These are phyloP conservation scores for Frankliniella intonsa DNA, from an alignment of 2,888 invertebrate genomes.

Conservation along the genomic window DNA sequence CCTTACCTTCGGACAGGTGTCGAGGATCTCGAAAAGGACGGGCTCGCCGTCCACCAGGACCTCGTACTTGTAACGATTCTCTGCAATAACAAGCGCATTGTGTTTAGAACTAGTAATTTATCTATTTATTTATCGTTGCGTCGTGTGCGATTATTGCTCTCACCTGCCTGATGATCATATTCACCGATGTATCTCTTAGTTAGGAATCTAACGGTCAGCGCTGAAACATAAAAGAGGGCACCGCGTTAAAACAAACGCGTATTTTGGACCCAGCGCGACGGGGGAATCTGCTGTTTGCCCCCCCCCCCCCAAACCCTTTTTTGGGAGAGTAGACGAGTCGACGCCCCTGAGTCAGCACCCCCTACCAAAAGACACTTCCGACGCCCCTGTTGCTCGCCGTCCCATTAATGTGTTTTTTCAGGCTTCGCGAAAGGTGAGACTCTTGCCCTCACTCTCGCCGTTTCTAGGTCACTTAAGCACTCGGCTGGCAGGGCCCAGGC, in stretches of 20 bases:
- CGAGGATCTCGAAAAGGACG: constrained; percentile 83
- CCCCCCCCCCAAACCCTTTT: too few species aligned
- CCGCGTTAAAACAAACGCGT: too few species aligned
- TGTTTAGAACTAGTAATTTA: too few species aligned
- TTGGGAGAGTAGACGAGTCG: too few species aligned
- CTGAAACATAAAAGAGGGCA: constrained; percentile 47
- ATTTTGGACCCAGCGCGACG: too few species aligned
- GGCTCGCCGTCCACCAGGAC: constrained; percentile 83
- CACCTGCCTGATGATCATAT: constrained; percentile 90
- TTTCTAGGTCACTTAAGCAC: constrained; percentile 12
- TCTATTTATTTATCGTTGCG: too few species aligned
- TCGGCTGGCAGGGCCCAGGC: not conserved
- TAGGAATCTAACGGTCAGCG: constrained; percentile 80
- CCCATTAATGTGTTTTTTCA: too few species aligned
- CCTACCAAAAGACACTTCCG: too few species aligned
- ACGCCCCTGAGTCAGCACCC: too few species aligned
- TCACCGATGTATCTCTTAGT: constrained; percentile 93
- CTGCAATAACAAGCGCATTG: not conserved
- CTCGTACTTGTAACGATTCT: constrained; percentile 76
- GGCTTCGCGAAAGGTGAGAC: too few species aligned
- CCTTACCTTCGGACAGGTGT: constrained; percentile 78
- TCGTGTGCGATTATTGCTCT: constrained; percentile 38
- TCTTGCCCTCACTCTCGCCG: not conserved
- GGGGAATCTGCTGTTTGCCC: too few species aligned
- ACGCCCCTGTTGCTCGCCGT: too few species aligned